Evolutionary conservation across 2,797 vertebrate genomes (phyloP).

Genomic region (Apogon talboti): DNA sequence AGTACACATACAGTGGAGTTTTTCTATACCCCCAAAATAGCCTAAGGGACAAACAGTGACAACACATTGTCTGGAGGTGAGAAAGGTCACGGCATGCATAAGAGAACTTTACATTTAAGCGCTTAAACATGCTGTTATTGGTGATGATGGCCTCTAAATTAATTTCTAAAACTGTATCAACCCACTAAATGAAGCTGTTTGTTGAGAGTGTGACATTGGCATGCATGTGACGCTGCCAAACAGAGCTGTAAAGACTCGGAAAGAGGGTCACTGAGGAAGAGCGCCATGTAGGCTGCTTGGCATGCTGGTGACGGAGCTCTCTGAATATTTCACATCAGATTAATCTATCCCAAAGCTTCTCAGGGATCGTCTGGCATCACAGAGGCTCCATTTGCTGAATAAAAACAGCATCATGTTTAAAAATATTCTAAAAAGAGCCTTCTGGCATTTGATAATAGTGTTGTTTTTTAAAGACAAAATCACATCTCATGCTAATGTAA

Average conservation of each 20-base stretch:
- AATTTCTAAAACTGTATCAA: background rate
- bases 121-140: background rate
- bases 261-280: conserved; percentile 13
- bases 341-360: conserved; percentile 19
- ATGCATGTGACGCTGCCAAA: background rate
- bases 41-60: background rate
- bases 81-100: background rate
- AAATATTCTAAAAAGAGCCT: background rate
- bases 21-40: conserved; percentile 22
- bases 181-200: conserved; percentile 2
- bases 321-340: conserved; percentile 62
- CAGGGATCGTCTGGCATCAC: conserved; percentile 4
- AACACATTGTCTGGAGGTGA: background rate
- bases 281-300: background rate
- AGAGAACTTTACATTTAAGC: background rate
- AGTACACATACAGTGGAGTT: background rate
- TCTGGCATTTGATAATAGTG: no score
- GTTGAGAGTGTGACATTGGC: background rate
- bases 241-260: conserved; percentile 3
- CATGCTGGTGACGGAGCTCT: conserved; percentile 16
- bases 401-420: background rate
- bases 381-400: conserved; percentile 3
- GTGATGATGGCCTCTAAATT: conserved; percentile 1
- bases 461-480: no score
- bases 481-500: no score